These are phyloP conservation scores for Zaprionus ornatus DNA, from an alignment of 1,140 invertebrate species.

Conservation along the genomic window DNA sequence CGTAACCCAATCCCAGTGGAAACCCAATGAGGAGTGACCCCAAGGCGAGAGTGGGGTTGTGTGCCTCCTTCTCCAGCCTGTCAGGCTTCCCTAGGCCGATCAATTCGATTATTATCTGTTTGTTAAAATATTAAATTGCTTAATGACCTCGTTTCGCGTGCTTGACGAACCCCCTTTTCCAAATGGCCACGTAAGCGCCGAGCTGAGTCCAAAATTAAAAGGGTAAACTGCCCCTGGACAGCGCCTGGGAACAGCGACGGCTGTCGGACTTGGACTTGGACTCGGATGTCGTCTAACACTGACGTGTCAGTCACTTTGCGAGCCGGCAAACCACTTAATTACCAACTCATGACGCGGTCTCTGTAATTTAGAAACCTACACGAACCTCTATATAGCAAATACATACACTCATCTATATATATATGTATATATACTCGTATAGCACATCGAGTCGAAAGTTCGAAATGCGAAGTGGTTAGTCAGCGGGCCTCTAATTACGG, in stretches of 20 bases:
- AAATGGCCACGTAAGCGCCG: slow-evolving; percentile 69
- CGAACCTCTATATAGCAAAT: background rate
- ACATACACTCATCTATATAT: slow-evolving; percentile 14
- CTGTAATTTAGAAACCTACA: slow-evolving; percentile 69
- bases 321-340: slow-evolving; percentile 64
- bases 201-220: slow-evolving; percentile 12
- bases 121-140: slow-evolving; percentile 82
- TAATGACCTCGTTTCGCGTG: slow-evolving; percentile 75
- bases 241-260: slow-evolving; percentile 26
- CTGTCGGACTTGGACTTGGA: slow-evolving; percentile 34
- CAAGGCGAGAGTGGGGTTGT: background rate
- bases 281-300: slow-evolving; percentile 19
- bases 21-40: background rate
- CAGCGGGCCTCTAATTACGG: slow-evolving; percentile 36
- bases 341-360: slow-evolving; percentile 52
- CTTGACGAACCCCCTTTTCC: slow-evolving; percentile 26
- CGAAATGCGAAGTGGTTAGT: slow-evolving; percentile 12
- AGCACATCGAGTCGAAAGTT: slow-evolving; percentile 28
- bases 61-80: background rate
- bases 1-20: slow-evolving; percentile 64
- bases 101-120: slow-evolving; percentile 77
- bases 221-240: slow-evolving; percentile 14
- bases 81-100: slow-evolving; percentile 30
- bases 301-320: slow-evolving; percentile 56
- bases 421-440: slow-evolving; percentile 3